Conservation (phyloP, 1,140 invertebrate species). For the Drosophila kohkoa region DNA sequence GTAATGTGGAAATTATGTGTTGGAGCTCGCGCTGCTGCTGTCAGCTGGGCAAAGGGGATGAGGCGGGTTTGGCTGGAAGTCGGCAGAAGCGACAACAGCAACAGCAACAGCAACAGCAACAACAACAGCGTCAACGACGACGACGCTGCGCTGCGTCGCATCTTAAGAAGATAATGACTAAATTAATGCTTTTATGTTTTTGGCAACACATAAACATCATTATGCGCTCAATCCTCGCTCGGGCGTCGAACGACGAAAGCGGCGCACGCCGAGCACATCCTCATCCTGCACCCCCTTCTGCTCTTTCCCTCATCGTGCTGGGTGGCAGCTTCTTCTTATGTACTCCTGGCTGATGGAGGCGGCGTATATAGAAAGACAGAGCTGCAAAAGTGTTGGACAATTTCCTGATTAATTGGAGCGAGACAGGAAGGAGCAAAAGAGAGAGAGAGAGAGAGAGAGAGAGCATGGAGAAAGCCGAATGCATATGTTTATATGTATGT, state of each 20-base stretch:
- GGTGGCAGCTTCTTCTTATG: conserved; percentile 10
- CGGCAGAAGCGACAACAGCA: background rate
- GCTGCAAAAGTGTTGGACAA: background rate
- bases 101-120: too few relatives aligned
- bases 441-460: background rate
- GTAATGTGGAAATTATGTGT: conserved; percentile 60
- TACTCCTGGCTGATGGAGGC: conserved; percentile 2
- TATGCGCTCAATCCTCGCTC: conserved; percentile 80
- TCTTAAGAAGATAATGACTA: conserved; percentile 85
- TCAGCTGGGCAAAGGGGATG: conserved; percentile 9
- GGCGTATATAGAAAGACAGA: conserved; percentile 2
- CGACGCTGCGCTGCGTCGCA: conserved; percentile 49
- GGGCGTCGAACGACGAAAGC: conserved; percentile 10
- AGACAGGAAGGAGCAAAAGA: background rate
- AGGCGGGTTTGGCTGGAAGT: conserved; percentile 16
- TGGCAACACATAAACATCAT: conserved; percentile 85
- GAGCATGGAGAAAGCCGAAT: background rate
- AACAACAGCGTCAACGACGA: too few relatives aligned
- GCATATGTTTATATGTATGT: background rate
- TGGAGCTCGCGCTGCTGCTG: conserved; percentile 39
- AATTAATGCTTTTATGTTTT: conserved; percentile 85
- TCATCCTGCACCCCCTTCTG: background rate
- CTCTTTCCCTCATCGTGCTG: background rate
- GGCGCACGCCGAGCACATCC: conserved; percentile 14
- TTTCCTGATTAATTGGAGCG: conserved; percentile 39